Evolutionary conservation across 2,113 vertebrate genomes (phyloP).

Genomic region (Rhea americana): DNA sequence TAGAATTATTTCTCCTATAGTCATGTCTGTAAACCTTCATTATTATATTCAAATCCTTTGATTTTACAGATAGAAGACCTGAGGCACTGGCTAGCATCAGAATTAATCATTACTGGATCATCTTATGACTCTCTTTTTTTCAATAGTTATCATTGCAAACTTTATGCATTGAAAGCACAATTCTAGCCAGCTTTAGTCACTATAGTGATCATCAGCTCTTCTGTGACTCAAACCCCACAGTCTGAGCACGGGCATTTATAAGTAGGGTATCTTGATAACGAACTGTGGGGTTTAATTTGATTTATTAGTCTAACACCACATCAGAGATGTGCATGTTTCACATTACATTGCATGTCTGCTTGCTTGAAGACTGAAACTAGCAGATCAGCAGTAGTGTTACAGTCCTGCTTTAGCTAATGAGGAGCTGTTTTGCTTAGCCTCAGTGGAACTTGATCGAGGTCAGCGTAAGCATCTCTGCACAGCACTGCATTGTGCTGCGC

Average conservation of each 20-base stretch:
- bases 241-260: not conserved
- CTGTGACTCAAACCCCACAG: not conserved
- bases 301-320: not conserved
- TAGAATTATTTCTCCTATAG: not conserved
- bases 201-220: not conserved
- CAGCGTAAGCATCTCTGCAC: not conserved
- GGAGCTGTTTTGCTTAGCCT: not conserved
- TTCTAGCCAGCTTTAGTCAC: not conserved
- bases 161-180: not conserved
- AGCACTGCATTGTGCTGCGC: fast-evolving
- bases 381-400: not conserved
- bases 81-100: not conserved
- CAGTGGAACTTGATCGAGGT: not conserved
- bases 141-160: not conserved
- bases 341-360: not conserved
- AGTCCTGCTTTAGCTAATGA: not conserved
- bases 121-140: not conserved
- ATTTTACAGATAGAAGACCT: not conserved
- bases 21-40: not conserved
- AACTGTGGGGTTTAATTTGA: not conserved
- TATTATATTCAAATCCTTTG: not conserved
- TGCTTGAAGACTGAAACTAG: not conserved
- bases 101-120: not conserved
- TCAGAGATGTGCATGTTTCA: not conserved
- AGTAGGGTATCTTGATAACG: not conserved